A percentile compares a stretch with the other conserved stretches of the same genome.
Evolutionary conservation across 2,797 vertebrate species (phyloP).

Genomic region (Varecia variegata): DNA sequence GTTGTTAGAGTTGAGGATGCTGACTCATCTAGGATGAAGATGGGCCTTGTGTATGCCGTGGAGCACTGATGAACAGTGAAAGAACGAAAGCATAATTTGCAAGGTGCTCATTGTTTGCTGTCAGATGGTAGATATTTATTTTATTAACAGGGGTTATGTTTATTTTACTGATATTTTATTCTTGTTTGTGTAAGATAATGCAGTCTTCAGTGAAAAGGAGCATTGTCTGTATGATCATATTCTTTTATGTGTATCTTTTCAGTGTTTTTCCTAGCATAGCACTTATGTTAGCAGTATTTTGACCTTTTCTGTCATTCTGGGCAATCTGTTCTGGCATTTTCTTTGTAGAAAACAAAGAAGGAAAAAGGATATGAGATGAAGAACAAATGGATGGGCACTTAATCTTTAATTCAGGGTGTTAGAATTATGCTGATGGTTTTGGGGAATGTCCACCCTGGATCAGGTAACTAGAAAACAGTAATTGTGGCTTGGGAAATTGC

Average conservation of each 20-base stretch:
- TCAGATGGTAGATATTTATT: background rate
- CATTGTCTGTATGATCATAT: background rate
- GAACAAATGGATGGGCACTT: background rate
- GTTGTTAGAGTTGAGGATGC: background rate
- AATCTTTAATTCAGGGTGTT: background rate
- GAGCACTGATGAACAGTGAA: background rate
- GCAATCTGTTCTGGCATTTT: slow-evolving; percentile 1
- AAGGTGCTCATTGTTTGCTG: background rate
- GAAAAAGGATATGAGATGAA: background rate
- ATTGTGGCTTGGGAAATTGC: background rate
- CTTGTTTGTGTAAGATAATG: background rate
- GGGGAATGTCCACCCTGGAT: background rate
- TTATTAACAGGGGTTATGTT: background rate
- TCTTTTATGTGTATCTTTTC: background rate
- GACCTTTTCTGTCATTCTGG: background rate
- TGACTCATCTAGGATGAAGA: background rate
- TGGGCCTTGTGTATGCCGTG: background rate
- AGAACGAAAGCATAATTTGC: background rate
- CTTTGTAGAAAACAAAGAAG: background rate
- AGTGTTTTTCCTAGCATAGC: background rate
- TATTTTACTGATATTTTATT: slow-evolving; percentile 6
- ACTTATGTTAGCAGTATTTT: background rate
- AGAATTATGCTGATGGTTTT: background rate
- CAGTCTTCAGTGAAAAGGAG: background rate
- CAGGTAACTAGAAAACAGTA: background rate